Base-by-base conservation (phyloP, 2,113 vertebrate genomes). In the Probosciger aterrimus region DNA sequence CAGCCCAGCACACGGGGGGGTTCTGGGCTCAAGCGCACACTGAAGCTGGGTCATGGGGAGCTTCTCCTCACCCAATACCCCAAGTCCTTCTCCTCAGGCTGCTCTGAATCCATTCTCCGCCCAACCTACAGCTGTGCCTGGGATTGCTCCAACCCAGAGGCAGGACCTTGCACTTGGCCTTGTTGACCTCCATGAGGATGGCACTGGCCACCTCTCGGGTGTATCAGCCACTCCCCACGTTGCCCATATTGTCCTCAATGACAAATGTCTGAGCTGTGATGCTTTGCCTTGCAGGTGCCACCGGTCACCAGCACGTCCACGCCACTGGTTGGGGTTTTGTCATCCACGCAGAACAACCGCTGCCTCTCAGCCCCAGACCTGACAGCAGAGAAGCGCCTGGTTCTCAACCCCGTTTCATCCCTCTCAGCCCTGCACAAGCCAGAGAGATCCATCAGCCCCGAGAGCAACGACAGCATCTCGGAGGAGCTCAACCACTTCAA, bases 401-500 rank as follows among this genome's bases (percentile, higher is more conserved):
- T 97, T 4, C 98, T 99, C 96, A 96, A 96, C 53, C 84, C 97
- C 2, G 83, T 95, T 2, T 96, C 96, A 0, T 97, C 98, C 18
- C 93, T 98, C 10, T 95, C 97, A 0, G 96, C 97, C 12, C 94
- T 98, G 27, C 96, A 98, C 37, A 97, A 98, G 24, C 97, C 98
- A 0, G 99, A 99, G 95, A 97, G 99, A 22, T 99, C 99, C 57
- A 97, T 99, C 97, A 99, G 99, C 95, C 99, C 99, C 0, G 99
- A 99, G 90, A 99, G 99, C 98, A 99, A 99, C 4, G 99, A 99
- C 97, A 99, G 99, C 98, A 99, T 99, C 97, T 99, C 99, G 0
- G 99, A 99, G 88, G 99, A 99, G 79, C 98, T 99, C 67, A 99
- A 99, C 93, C 99, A 99, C 97, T 99, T 99, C 93, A 99, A 99